These are phyloP conservation scores for Stegodyphus dumicola DNA, from an alignment of 1,140 invertebrate genomes.

Conservation along the genomic window DNA sequence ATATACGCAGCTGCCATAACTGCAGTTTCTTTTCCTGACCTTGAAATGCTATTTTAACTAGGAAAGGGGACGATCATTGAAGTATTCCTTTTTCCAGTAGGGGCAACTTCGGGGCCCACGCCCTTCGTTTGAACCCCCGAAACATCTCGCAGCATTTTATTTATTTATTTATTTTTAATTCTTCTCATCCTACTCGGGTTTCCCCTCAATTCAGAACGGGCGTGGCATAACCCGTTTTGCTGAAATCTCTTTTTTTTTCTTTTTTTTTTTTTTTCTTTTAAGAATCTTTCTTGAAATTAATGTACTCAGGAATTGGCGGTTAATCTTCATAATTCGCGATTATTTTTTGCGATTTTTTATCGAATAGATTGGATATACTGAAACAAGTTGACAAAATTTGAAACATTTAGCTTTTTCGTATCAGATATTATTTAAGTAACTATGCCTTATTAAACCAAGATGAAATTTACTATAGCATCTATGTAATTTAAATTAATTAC, in stretches of 20 bases:
- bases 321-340: no score
- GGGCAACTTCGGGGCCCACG: constrained; percentile 26
- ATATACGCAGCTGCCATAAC: no score
- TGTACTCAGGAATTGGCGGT: background rate
- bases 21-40: no score
- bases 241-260: background rate
- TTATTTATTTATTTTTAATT: constrained; percentile 15
- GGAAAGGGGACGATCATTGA: background rate
- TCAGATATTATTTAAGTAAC: no score
- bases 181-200: background rate
- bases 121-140: constrained; percentile 39
- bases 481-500: no score
- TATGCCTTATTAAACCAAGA: no score
- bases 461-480: no score
- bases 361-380: no score
- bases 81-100: constrained; percentile 6
- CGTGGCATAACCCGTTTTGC: constrained; percentile 33
- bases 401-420: no score
- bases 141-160: constrained; percentile 41
- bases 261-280: background rate
- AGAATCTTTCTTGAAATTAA: background rate
- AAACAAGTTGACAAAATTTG: no score
- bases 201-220: constrained; percentile 20
- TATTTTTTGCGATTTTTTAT: no score
- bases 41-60: background rate